Conservation (phyloP, 2,113 vertebrate species). For the Petromus typicus region DNA sequence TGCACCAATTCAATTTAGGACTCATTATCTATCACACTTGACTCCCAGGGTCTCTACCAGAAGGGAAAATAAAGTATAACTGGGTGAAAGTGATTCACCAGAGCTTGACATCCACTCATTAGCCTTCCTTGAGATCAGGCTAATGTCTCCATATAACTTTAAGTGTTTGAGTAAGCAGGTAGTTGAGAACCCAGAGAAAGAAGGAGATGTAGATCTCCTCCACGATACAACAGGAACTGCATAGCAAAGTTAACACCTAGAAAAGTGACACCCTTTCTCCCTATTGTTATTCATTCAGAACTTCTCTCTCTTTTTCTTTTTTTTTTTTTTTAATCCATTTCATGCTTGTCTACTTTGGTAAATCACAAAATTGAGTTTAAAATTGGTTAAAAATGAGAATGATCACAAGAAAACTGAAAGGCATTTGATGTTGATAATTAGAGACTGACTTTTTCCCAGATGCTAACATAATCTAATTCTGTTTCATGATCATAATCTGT, state of each 20-base stretch:
- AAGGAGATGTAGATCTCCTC: not conserved
- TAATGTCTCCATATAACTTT: not conserved
- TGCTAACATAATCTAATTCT: slow-evolving; percentile 73
- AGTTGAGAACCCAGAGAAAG: not conserved
- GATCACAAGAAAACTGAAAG: slow-evolving; percentile 74
- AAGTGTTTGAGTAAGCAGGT: not conserved
- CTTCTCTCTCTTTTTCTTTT: too few relatives aligned
- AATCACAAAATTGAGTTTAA: slow-evolving; percentile 75
- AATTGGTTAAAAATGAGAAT: slow-evolving; percentile 75
- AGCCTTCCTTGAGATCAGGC: not conserved
- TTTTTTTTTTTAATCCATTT: too few relatives aligned
- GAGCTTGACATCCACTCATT: not conserved
- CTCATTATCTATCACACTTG: not conserved
- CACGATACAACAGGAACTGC: not conserved
- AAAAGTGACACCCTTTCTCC: slow-evolving; percentile 10
- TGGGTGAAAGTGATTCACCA: not conserved
- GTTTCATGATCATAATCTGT: slow-evolving; percentile 45
- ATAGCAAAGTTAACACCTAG: not conserved
- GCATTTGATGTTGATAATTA: slow-evolving; percentile 73
- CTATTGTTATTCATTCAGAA: slow-evolving; percentile 68
- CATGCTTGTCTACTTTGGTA: slow-evolving; percentile 79
- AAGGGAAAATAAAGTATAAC: not conserved
- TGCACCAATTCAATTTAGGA: not conserved
- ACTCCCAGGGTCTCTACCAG: not conserved
- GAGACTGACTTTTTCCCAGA: slow-evolving; percentile 54